A percentile compares a stretch with the other conserved stretches of the same genome.
phyloP scores from a whole-genome alignment of 2,888 invertebrate genomes.

The Leptinotarsa tumamoca region DNA sequence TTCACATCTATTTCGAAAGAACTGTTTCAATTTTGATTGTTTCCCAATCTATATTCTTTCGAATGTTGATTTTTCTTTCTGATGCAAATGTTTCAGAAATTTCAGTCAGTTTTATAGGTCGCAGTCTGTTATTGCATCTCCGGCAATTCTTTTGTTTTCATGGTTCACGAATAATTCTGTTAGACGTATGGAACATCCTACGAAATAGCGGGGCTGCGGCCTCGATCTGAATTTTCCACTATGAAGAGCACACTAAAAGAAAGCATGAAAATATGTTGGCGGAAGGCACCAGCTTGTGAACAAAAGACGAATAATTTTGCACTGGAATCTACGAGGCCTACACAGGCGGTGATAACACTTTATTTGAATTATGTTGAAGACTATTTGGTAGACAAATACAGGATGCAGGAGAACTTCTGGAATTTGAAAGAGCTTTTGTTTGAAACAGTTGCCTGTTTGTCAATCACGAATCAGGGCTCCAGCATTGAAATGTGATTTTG shows the following conservation, averaged over 20 bases:
- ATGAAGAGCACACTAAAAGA: conserved; percentile 10
- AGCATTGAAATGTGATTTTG: background rate
- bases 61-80: too few relatives aligned
- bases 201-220: background rate
- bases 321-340: background rate
- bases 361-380: background rate
- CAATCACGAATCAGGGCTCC: background rate
- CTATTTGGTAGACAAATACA: background rate
- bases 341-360: conserved; percentile 1
- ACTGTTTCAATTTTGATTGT: too few relatives aligned
- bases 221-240: conserved; percentile 15
- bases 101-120: background rate
- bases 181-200: background rate
- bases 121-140: background rate
- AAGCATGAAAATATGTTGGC: conserved; percentile 13
- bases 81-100: too few relatives aligned
- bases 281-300: conserved; percentile 17
- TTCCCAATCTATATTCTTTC: too few relatives aligned
- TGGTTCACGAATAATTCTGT: background rate
- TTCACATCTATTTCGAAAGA: too few relatives aligned
- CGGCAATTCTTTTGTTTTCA: background rate
- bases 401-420: background rate
- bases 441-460: background rate
- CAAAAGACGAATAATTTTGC: conserved; percentile 12
- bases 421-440: background rate